Evolutionary conservation across 1,140 invertebrate genomes (phyloP).

Genomic region (Phortica variegata): DNA sequence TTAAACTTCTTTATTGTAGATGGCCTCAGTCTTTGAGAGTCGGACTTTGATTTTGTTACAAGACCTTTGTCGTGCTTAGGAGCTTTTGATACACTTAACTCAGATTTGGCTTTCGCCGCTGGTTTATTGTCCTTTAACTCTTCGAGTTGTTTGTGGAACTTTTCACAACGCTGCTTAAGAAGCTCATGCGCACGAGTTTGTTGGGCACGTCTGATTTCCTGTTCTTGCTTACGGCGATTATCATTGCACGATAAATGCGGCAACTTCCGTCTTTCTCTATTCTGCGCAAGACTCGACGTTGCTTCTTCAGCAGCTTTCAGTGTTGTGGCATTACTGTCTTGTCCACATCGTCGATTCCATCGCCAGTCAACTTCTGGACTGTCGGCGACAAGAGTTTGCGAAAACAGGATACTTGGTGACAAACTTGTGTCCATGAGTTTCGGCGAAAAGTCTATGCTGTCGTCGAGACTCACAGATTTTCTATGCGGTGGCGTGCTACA

Average conservation of each 20-base stretch:
- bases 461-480: constrained; percentile 35
- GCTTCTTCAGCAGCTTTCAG: constrained; percentile 37
- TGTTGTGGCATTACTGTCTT: constrained; percentile 27
- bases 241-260: constrained; percentile 23
- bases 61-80: no score
- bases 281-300: no score
- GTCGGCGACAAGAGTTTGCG: constrained; percentile 39
- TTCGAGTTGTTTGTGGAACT: constrained; percentile 35
- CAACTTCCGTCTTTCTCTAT: no score
- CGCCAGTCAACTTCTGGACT: constrained; percentile 50
- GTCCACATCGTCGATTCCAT: constrained; percentile 28
- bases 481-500: constrained; percentile 39
- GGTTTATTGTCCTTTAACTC: constrained; percentile 1
- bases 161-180: constrained; percentile 41
- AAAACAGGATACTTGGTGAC: constrained; percentile 40
- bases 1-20: no score
- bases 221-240: constrained; percentile 30
- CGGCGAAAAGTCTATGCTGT: constrained; percentile 44
- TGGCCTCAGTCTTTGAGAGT: no score
- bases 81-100: no score
- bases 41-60: no score
- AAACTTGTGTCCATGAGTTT: constrained; percentile 29
- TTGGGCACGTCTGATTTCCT: constrained; percentile 33
- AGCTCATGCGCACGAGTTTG: constrained; percentile 35
- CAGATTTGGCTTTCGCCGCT: no score